Evolutionary conservation across 2,113 vertebrate genomes (phyloP).

Genomic region (Psittacara wagleri): DNA sequence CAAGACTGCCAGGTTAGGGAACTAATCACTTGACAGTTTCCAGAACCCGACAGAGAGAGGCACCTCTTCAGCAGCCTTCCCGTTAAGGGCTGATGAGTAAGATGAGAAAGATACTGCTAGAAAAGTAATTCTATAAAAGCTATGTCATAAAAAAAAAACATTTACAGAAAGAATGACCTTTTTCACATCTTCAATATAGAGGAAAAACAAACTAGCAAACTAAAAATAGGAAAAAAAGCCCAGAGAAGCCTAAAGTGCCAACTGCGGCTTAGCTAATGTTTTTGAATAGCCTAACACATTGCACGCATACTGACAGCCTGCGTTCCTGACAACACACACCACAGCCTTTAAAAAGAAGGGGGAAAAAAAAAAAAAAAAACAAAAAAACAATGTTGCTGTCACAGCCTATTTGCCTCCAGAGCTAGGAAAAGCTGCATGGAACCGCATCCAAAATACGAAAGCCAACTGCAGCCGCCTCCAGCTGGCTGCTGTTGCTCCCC

Average conservation of each 20-base stretch:
- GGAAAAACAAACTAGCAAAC: neutral
- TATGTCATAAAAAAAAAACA: neutral
- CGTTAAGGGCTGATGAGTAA: neutral
- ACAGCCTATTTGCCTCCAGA: neutral
- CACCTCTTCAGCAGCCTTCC: neutral
- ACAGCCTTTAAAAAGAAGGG: neutral
- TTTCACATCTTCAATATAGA: neutral
- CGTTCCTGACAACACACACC: neutral
- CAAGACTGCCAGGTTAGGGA: neutral
- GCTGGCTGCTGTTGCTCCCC: rapidly evolving
- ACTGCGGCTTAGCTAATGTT: neutral
- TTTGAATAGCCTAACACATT: neutral
- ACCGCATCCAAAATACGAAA: neutral
- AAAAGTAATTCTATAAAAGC: neutral
- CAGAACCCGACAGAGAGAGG: neutral
- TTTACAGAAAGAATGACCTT: neutral
- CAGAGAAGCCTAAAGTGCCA: neutral
- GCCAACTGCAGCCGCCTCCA: rapidly evolving
- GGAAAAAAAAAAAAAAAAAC: too few relatives aligned
- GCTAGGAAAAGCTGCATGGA: neutral
- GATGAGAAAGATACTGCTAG: neutral
- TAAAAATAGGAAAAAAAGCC: neutral
- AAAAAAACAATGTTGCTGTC: rapidly evolving
- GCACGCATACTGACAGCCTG: rapidly evolving
- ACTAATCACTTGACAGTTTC: neutral